Conservation (phyloP, 2,888 invertebrate genomes). For the Xylota sylvarum region DNA sequence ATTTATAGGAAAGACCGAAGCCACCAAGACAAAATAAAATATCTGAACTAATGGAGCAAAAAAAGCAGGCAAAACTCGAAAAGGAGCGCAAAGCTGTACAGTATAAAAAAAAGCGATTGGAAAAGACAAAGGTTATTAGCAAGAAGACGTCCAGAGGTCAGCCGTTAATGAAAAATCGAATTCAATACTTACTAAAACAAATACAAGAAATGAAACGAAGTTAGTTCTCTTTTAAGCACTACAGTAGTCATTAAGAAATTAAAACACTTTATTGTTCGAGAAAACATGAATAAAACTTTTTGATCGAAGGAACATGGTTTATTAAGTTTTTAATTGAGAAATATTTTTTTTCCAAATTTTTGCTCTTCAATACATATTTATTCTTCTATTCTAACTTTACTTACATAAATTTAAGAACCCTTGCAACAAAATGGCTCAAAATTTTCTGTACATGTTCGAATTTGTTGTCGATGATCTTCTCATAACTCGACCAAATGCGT, state of each 20-base stretch:
- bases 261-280: conserved; percentile 21
- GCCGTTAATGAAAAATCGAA: conserved; percentile 93
- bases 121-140: conserved; percentile 89
- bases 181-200: conserved; percentile 91
- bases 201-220: conserved; percentile 86
- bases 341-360: conserved; percentile 46
- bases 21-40: conserved; percentile 48
- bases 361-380: conserved; percentile 9
- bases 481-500: conserved; percentile 82
- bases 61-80: conserved; percentile 83
- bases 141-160: conserved; percentile 93
- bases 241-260: conserved; percentile 11
- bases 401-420: conserved; percentile 30
- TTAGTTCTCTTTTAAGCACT: neutral
- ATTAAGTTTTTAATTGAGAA: conserved; percentile 27
- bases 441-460: conserved; percentile 83
- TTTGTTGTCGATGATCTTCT: conserved; percentile 83
- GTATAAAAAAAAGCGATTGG: conserved; percentile 90
- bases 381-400: conserved; percentile 13
- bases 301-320: conserved; percentile 33
- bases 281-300: conserved; percentile 25
- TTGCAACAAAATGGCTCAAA: conserved; percentile 79
- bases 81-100: conserved; percentile 87
- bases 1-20: conserved; percentile 29
- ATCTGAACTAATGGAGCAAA: conserved; percentile 83